A percentile compares a stretch with the other conserved stretches of the same genome.
Conservation (phyloP, 2,888 invertebrate species). For the Hyposoter didymator region DNA sequence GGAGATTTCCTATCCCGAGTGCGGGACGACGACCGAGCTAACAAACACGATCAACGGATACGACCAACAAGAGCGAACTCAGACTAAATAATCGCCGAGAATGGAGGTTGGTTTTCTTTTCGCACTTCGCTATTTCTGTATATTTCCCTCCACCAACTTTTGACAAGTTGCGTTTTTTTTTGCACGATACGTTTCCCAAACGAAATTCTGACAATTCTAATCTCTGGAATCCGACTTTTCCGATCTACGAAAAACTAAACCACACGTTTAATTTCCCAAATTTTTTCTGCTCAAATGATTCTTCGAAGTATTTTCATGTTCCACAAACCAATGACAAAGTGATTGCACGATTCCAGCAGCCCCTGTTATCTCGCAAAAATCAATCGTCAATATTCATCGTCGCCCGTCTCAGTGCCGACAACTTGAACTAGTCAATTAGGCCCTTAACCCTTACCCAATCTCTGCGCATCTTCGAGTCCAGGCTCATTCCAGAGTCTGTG, state of each 20-base stretch:
- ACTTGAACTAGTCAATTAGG: background rate
- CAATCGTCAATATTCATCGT: background rate
- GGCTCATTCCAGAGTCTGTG: background rate
- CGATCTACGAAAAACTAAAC: background rate
- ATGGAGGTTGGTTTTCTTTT: slow-evolving; percentile 76
- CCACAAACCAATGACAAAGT: background rate
- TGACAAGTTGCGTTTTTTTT: background rate
- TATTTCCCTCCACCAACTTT: background rate
- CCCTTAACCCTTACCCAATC: background rate
- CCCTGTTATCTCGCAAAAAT: background rate
- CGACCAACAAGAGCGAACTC: slow-evolving; percentile 25
- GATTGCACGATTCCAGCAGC: background rate
- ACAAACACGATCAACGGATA: slow-evolving; percentile 29
- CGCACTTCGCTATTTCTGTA: background rate
- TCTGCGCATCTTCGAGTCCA: background rate
- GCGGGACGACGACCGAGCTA: slow-evolving; percentile 39
- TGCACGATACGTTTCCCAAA: background rate
- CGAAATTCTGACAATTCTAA: background rate
- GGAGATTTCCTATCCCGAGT: slow-evolving; percentile 15
- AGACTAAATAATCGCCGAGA: slow-evolving; percentile 46
- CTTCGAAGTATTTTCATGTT: background rate
- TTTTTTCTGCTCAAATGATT: background rate
- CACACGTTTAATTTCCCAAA: background rate
- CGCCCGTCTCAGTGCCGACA: background rate
- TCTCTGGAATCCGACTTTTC: background rate